Evolutionary conservation across 2,113 vertebrate genomes (phyloP), one percentile per base, ranked within the genome.

Genomic region (Oryzias curvinotus): DNA sequence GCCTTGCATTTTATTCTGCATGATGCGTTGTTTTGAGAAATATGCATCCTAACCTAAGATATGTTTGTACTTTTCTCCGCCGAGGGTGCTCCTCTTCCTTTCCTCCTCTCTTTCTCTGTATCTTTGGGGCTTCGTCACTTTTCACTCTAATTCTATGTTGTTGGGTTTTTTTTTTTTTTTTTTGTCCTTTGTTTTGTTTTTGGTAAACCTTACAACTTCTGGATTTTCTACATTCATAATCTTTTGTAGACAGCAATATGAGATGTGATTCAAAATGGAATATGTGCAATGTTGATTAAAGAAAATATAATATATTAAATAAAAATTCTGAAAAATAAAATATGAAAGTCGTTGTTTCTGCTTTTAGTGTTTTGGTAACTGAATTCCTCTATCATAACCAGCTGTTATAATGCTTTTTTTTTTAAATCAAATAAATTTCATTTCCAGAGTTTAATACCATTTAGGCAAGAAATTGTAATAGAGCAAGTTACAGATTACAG

Each of bases 161-260:
- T 50, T 50, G 62, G 42, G 72, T 80, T 65, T 6, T 19, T 68
- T 82, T 58, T 49, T 1, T 51, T 46, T 53, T 30, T 7, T 18
- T 51, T 45, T 45, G 2, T 51, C 13, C 25, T 41, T 49, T 48
- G 1, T 42, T 43, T 45, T 1, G 5, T 30, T 21, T 23, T 36
- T 14, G 73, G 79, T 80, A 83, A 87, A 84, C 77, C 81, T 87
- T 83, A 76, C 75, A 66, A 84, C 67, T 86, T 89, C 81, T 86
- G 78, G 82, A 89, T 91, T 93, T 92, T 93, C 85, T 91, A 91
- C 90, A 90, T 93, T 88, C 85, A 91, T 89, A 91, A 91, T 83
- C 91, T 93, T 93, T 92, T 91, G 87, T 92, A 93, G 91, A 88
- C 90, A 93, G 92, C 92, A 93, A 93, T 93, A 93, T 92, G 87